A percentile compares a stretch with the other conserved stretches of the same genome.
These are phyloP conservation scores for Xiphydria camelus DNA, from an alignment of 2,888 invertebrate genomes.

Conservation along the genomic window DNA sequence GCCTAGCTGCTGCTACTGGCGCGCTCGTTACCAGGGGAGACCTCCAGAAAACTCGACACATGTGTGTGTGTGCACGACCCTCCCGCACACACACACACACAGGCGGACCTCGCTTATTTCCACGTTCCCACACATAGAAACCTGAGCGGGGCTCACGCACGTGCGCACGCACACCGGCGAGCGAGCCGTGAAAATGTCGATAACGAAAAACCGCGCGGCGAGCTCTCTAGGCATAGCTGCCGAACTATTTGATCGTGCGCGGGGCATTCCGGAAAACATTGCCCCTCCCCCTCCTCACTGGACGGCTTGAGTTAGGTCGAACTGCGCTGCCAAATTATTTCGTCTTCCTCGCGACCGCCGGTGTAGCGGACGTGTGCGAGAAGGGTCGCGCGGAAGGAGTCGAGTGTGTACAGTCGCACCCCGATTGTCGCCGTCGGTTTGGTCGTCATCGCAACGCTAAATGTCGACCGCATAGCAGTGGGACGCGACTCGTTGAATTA, in stretches of 20 bases:
- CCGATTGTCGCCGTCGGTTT: no score
- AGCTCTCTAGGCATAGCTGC: slow-evolving; percentile 28
- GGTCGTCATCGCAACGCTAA: no score
- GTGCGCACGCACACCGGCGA: slow-evolving; percentile 28
- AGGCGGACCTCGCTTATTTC: slow-evolving; percentile 12
- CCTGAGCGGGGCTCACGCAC: slow-evolving; percentile 17
- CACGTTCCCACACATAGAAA: slow-evolving; percentile 14
- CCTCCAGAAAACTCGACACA: slow-evolving; percentile 55
- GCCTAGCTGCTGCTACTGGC: slow-evolving; percentile 33
- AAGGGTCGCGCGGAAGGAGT: no score
- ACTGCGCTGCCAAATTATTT: no score
- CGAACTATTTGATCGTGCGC: slow-evolving; percentile 37
- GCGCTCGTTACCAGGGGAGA: slow-evolving; percentile 58
- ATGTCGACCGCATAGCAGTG: no score
- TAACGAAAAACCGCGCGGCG: slow-evolving; percentile 54
- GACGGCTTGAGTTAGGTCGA: no score
- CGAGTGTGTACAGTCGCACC: no score
- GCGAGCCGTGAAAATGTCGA: slow-evolving; percentile 53
- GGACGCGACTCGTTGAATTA: no score
- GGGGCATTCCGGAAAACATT: no score
- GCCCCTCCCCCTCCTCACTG: no score
- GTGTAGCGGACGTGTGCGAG: no score
- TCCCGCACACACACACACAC: slow-evolving; percentile 20
- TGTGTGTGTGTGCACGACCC: slow-evolving; percentile 13
- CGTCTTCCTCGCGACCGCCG: no score